Evolutionary conservation across 2,888 invertebrate genomes (phyloP), one percentile per base, ranked within the genome.

Genomic region (Conistra vaccinii): DNA sequence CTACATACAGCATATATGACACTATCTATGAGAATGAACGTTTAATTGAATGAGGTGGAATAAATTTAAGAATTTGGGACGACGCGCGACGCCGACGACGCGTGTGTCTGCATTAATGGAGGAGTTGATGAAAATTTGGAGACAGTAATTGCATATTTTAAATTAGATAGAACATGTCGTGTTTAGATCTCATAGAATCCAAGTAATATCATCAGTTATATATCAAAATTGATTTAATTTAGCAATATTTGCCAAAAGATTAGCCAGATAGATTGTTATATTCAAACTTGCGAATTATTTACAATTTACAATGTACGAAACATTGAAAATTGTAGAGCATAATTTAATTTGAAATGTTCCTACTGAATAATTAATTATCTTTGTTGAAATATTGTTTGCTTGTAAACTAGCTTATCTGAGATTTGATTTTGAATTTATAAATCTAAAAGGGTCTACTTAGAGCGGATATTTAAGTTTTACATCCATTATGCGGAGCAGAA

Each of bases 21-120:
- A 63, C 65, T 29, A 51, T 69, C 45, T 79, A 63, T 67, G 61
- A 84, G 65, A 79, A 67, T 74, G 14, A 70, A 67, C 69, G 60
- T 76, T 78, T 81, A 81, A 87, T 87, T 86, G 70, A 83, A 75
- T 73, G 78, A 83, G 70, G 78, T 79, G 79, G 61, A 80, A 81
- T 86, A 69, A 53, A 86, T 83, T 85, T 61, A 73, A 66, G 76
- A 83, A 87, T 83, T 79, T 73, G 65, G 86, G 67, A 48, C 87
- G 45, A 61, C n/a, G n/a, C n/a, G n/a, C n/a, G n/a, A n/a, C n/a
- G n/a, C n/a, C n/a, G n/a, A n/a, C 71, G 39, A 53, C 29, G 51
- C 29, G 51, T 51, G 57, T 39, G 2, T 14, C 39, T 32, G 29
- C 20, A n/a, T 70, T 68, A 71, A 69, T 68, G 39, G 60, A 63